These are phyloP conservation scores for Thaumetopoea pityocampa DNA, from an alignment of 1,140 invertebrate genomes.

Conservation along the genomic window DNA sequence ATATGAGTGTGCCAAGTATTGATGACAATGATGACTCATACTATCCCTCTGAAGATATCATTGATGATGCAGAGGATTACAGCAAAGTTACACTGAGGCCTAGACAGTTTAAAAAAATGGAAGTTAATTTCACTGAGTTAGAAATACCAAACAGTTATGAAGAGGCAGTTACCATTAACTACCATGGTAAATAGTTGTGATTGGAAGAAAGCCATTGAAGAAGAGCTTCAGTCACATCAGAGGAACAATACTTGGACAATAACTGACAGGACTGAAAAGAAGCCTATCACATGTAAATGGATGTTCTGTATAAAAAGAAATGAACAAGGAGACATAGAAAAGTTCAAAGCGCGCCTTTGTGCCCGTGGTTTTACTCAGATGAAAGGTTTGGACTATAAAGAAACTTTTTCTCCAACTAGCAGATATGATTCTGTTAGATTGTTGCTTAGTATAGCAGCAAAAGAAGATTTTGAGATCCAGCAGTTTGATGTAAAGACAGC, in stretches of 20 bases:
- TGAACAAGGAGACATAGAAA: conserved; percentile 17
- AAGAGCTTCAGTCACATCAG: conserved; percentile 28
- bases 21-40: conserved; percentile 10
- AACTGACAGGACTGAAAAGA: conserved; percentile 13
- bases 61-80: not conserved
- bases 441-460: conserved; percentile 44
- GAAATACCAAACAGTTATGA: conserved; percentile 22
- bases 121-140: conserved; percentile 14
- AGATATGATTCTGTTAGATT: conserved; percentile 51
- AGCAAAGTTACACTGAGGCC: conserved; percentile 8
- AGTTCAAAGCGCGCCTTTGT: conserved; percentile 22
- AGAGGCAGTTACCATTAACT: conserved; percentile 22
- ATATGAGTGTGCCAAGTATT: too few species aligned
- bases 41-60: conserved; percentile 7
- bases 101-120: not conserved
- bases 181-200: conserved; percentile 9
- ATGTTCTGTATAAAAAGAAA: conserved; percentile 25
- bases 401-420: conserved; percentile 61
- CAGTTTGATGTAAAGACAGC: conserved; percentile 66
- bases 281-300: conserved; percentile 25
- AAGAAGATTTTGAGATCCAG: conserved; percentile 38
- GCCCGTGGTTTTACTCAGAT: conserved; percentile 28
- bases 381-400: conserved; percentile 54
- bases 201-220: conserved; percentile 25
- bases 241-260: conserved; percentile 30